Base-by-base conservation (phyloP, 2,888 invertebrate species). In the Oligia strigilis region DNA sequence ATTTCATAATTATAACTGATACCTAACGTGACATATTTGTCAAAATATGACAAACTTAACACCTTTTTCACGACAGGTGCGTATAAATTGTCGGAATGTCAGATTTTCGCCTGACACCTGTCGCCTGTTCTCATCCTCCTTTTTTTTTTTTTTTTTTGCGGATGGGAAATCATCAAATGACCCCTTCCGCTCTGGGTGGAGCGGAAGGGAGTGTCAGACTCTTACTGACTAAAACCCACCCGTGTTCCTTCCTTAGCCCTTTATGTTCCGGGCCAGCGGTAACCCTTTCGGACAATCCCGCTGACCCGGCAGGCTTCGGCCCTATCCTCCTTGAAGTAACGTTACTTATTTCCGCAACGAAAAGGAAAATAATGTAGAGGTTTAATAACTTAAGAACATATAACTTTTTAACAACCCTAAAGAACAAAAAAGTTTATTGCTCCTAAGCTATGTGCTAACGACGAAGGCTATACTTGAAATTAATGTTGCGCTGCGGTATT, bases 401-500 rank as follows among this genome's bases (percentile, higher is more conserved):
- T 69, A 0, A 4, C 36, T 62, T 36, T 79, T 29, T 40, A 65
- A 58, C 66, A 88, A 43, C 80, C 86, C 75, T 88, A 78, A 29
- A 29, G 29, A 0, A 67, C 74, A 86, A 86, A 88, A 83, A 88
- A 80, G 36, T 49, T 85, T 69, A 77, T 67, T 77, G 36, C 78
- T 70, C 62, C 13, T 13, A 29, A 29, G 29, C 29, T 29, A 71
- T 70, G 79, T 78, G 79, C 82, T 75, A 86, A 85, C 82, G 71
- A 82, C 14, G 11, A 84, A 76, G 73, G 73, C 65, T 64, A 43
- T 67, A 64, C 62, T 43, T 52, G 14, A 77, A 74, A 65, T 78
- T 84, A 83, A 78, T 85, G 70, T 87, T 74, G 66, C 60, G 17
- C 70, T 23, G 64, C 60, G 23, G 19, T 66, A 36, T 74, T 58